phyloP scores from a whole-genome alignment of 2,888 invertebrate species.

The Nymphalis urticae region DNA sequence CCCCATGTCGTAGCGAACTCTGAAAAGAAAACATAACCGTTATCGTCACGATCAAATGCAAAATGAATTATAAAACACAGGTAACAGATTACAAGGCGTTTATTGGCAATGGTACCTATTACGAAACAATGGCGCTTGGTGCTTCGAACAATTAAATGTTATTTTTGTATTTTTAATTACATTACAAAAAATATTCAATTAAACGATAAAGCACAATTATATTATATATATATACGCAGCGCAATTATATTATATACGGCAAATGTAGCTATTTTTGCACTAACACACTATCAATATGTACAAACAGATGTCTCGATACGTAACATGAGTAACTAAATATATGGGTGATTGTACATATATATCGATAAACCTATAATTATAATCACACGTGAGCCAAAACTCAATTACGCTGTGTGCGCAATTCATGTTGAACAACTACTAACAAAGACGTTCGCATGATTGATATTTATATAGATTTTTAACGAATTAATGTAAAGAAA shows the following conservation, averaged over 20 bases:
- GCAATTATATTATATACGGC: too few species aligned
- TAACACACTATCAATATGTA: background rate
- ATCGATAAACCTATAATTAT: slow-evolving; percentile 5
- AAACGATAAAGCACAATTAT: background rate
- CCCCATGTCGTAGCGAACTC: slow-evolving; percentile 79
- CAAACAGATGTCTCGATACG: background rate
- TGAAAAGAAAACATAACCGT: slow-evolving; percentile 55
- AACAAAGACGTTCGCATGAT: background rate
- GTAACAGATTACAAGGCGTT: slow-evolving; percentile 17
- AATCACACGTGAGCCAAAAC: slow-evolving; percentile 1
- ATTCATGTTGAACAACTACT: background rate
- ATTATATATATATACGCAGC: too few species aligned
- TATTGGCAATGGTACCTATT: slow-evolving; percentile 48
- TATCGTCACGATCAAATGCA: background rate
- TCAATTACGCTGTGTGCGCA: background rate
- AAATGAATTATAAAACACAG: slow-evolving; percentile 1
- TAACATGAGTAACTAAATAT: background rate
- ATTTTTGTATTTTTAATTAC: background rate
- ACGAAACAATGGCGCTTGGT: slow-evolving; percentile 51
- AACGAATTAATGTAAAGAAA: background rate
- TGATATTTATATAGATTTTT: background rate
- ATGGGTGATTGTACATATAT: background rate
- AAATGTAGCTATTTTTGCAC: background rate
- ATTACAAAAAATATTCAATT: background rate
- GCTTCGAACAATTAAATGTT: background rate